Evolutionary conservation across 2,888 invertebrate genomes (phyloP), one percentile per base, ranked within the genome.

Genomic region (Trachelus iudaicus): DNA sequence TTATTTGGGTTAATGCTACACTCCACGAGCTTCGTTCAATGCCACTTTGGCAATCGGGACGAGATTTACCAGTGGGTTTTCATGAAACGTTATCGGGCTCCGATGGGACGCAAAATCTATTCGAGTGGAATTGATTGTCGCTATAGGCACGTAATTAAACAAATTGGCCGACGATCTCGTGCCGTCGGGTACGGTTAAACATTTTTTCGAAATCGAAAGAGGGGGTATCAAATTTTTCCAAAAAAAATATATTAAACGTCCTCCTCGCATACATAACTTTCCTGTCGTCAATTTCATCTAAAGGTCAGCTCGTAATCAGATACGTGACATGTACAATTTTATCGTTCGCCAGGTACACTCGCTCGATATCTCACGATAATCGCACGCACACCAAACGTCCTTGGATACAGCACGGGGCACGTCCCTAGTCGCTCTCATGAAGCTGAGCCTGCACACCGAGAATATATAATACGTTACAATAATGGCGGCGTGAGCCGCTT

Each of bases 401-500:
- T 23, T 56, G 23, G 9, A 56, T 56, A 23, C 56, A 56, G 23
- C 40, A 40, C 40, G 23, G 23, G 35, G 35, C 40, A 40, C 15
- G 23, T 56, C 56, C 56, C 56, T 56, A 23, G 56, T 56, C 56
- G 56, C 56, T 56, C 56, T 56, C 56, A 9, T 56, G 23, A 56
- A 56, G 56, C 56, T 6, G 56, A 23, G 56, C 56, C 56, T 56
- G 56, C 56, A 56, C 56, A 56, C 56, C 56, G 15, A 56, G 56
- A 23, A 56, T 56, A 56, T 56, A 56, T 56, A 56, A 56, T 23
- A 23, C 56, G 56, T 56, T 56, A 56, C 31, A 71, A 71, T 71
- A 71, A 71, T 71, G 34, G 71, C 71, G 71, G 71, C 71, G 34
- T 9, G 71, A 71, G 71, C 33, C 71, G 71, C 80, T 85, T 83